phyloP scores from a whole-genome alignment of 2,797 vertebrate species.

The Tiaroga cobitis region DNA sequence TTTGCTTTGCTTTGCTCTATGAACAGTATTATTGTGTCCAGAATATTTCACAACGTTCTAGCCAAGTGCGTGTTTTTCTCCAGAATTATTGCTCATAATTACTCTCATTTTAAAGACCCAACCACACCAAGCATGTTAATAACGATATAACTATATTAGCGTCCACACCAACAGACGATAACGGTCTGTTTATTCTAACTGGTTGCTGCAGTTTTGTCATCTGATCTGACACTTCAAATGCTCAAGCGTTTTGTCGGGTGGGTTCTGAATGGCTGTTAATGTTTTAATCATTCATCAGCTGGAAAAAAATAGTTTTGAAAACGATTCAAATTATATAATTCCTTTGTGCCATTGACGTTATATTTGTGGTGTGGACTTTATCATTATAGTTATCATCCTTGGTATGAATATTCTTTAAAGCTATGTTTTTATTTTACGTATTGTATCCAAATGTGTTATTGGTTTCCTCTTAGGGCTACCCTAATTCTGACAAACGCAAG shows the following conservation, averaged over 20 bases:
- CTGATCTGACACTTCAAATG: background rate
- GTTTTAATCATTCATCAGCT: background rate
- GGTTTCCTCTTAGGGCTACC: conserved; percentile 3
- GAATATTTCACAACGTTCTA: conserved; percentile 36
- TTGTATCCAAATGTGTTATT: background rate
- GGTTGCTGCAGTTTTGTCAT: background rate
- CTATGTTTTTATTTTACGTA: background rate
- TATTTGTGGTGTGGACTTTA: background rate
- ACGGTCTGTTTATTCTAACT: background rate
- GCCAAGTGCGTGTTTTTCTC: background rate
- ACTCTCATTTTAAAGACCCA: background rate
- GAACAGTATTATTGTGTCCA: conserved; percentile 42
- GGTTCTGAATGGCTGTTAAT: background rate
- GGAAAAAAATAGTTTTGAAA: background rate
- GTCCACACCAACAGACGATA: background rate
- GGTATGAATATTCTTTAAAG: background rate
- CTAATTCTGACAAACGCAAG: background rate
- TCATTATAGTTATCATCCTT: background rate
- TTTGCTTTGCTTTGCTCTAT: conserved; percentile 56
- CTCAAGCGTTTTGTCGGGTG: background rate
- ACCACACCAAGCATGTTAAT: background rate
- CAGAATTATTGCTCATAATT: conserved; percentile 6
- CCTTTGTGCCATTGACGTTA: background rate
- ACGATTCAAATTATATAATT: background rate
- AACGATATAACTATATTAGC: background rate